Base-by-base conservation (phyloP, 2,113 vertebrate genomes). In the Muntiacus muntjak region DNA sequence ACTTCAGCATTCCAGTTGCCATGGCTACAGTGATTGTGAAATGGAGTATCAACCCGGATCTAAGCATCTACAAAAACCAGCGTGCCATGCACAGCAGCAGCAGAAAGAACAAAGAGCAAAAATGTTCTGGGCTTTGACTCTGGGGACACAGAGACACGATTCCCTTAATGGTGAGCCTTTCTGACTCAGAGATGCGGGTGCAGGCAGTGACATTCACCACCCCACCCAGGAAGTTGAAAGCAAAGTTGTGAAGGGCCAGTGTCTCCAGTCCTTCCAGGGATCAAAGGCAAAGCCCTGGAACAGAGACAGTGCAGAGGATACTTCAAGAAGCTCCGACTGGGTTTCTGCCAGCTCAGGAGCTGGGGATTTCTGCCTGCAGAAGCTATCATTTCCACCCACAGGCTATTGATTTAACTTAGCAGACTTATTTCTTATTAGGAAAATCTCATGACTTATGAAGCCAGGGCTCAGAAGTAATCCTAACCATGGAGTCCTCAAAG, bases 161-260 rank as follows among this genome's bases (percentile, higher is more conserved):
- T 90, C 83, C 82, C 90, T 97, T 98, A 6, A 79, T 87, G 1
- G 52, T 60, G 47, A 98, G 99, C 9, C 99, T 99, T 95, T 99
- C 99, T 15, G 96, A 99, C 95, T 3, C 98, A 98, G 0, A 99
- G 16, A 99, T 19, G 98, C 98, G 1, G 96, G 28, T 76, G 99
- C 99, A 2, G 99, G 99, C 96, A 99, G 99, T 0, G 99, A 99
- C 2, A 99, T 98, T 0, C 99, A 99, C 4, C 99, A 99, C 97
- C 99, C 99, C 26, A 99, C 99, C 97, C 98, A 99, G 81, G 28
- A 93, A 99, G 99, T 90, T n/a, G 98, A 11, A 99, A 99, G 97
- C 98, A 99, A 92, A 99, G 99, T 95, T 99, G 98, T 30, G 99
- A 99, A 98, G 87, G 86, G 2, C 97, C 98, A 16, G 98, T 98